Base-by-base conservation (phyloP, 1,140 invertebrate species). In the Drosophila dunni region DNA sequence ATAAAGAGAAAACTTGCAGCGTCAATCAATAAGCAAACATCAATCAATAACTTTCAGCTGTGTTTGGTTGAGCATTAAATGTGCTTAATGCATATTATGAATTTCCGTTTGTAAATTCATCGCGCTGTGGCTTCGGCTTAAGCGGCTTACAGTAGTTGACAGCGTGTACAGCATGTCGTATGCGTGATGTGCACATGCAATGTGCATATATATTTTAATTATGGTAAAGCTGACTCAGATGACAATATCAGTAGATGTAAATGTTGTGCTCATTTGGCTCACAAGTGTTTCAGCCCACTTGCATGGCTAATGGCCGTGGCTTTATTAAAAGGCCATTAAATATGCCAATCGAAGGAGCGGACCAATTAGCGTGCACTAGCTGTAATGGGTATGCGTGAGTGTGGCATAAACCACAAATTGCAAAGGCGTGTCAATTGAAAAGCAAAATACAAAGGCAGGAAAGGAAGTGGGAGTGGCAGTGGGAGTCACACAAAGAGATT, bases 91-190 rank as follows among this genome's bases (percentile, higher is more conserved):
- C 68, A 79, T 65, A 67, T 79, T 81, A 54, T 74, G 42, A 62
- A 45, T 45, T 70, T 38, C 54, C 66, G 66, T 75, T 81, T 71
- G 75, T 77, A 60, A 48, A 64, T 74, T 65, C 62, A 58, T 20
- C 36, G 44, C 15, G 63, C 46, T n/a, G 20, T 42, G 24, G 24
- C 4, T 51, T 60, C 50, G 45, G 53, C 54, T 88, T 82, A 88
- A 88, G 82, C 79, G 79, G 79, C 74, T 85, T 81, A 81, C 77
- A 73, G 46, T 54, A 44, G 72, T 80, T 72, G 46, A 71, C 68
- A 60, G 40, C 38, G 8, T 62, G 65, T 69, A 74, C 64, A 68
- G 42, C 81, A 71, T 74, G 68, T 69, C 81, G 81, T 38, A 85
- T 85, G 65, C 60, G 79, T 69, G 44, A 60, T 57, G 29, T 13